These are phyloP conservation scores for Patella vulgata DNA, from an alignment of 1,140 invertebrate genomes.

Conservation along the genomic window DNA sequence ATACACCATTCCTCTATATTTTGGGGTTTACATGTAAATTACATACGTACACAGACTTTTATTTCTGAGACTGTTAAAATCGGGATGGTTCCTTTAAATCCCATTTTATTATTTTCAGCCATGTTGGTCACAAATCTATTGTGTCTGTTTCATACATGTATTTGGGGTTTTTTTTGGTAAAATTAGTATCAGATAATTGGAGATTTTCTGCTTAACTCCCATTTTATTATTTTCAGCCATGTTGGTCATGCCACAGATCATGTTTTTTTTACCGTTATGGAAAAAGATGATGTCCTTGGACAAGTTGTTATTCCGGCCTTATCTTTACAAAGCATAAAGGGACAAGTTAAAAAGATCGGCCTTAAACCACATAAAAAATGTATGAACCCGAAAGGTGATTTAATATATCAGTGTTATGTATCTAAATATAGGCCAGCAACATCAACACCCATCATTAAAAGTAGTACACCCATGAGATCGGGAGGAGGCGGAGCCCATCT, in stretches of 20 bases:
- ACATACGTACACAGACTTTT: too few relatives aligned
- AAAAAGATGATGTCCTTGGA: conserved; percentile 61
- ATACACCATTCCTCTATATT: too few relatives aligned
- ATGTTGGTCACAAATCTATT: too few relatives aligned
- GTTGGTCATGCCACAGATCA: conserved; percentile 46
- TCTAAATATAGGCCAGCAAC: conserved; percentile 44
- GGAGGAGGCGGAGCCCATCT: conserved; percentile 12
- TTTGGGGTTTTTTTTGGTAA: too few relatives aligned
- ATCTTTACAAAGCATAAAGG: conserved; percentile 43
- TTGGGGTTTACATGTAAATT: too few relatives aligned
- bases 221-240: conserved; percentile 46
- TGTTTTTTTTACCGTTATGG: conserved; percentile 60
- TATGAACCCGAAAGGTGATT: conserved; percentile 52
- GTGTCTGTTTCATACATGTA: too few relatives aligned
- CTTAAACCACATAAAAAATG: conserved; percentile 61
- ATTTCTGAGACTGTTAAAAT: too few relatives aligned
- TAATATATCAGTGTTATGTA: conserved; percentile 58
- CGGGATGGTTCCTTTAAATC: too few relatives aligned
- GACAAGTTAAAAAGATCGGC: conserved; percentile 37
- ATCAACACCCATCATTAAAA: conserved; percentile 30
- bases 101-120: too few relatives aligned
- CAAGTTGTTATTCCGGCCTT: conserved; percentile 54
- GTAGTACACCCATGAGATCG: conserved; percentile 4
- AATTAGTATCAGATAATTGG: too few relatives aligned
- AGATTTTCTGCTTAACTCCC: too few relatives aligned